Base-by-base conservation (phyloP, 2,797 vertebrate genomes). In the Centroberyx gerrardi region DNA sequence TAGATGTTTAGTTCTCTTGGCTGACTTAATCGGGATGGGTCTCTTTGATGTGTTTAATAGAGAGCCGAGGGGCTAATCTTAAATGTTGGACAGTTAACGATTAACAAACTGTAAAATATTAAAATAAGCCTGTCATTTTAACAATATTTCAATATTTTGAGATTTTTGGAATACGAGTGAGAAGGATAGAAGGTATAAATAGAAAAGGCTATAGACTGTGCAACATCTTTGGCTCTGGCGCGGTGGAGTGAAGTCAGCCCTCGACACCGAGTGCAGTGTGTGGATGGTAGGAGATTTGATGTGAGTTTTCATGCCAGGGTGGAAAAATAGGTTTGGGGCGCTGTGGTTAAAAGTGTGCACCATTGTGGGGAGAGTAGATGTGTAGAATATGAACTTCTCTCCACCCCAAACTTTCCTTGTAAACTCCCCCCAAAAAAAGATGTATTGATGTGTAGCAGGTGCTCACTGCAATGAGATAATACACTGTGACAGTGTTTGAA, bases 341-440 rank as follows among this genome's bases (percentile, higher is more conserved):
- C 38, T 40, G 38, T 40, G 38, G 38, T 5, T 6, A 40, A 40
- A 40, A 40, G 38, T 40, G 38, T 36, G 2, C 33, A 22, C 42
- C 12, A 54, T 62, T 51, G 68, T 74, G 44, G 13, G 54, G 40
- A 63, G 36, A 49, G 36, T 52, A 69, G 22, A 72, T 12, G 44
- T 70, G 62, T 67, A 15, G 53, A 81, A 84, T 70, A 53, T 72
- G 44, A 85, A 81, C 74, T 72, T 40, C 60, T 49, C 60, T 66
- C 48, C 13, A 10, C 18, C 18, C 8, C 29, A 63, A 59, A 42
- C 70, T 69, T 75, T 48, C 49, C 46, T 13, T 67, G n/a, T 78
- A 62, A 80, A 72, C 71, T 53, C 15, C 33, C 22, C 22, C 22
- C n/a, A 64, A 4, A 38, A 64, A 74, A 67, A 78, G 60, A 78